These are phyloP conservation scores for Pedicia rivosa DNA, from an alignment of 2,888 invertebrate species.

Conservation along the genomic window DNA sequence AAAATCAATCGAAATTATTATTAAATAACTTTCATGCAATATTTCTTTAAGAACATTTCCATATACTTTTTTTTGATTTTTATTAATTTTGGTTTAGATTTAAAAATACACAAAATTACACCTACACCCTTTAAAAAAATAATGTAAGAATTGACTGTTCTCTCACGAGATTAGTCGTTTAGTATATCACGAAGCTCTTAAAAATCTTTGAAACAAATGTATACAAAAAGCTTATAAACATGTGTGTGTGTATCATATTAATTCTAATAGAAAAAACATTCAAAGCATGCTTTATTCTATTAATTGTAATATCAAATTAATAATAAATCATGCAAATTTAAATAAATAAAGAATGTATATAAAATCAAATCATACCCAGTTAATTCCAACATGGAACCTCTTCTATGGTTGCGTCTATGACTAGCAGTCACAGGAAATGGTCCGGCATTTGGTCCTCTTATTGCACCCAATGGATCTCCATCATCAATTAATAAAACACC, in stretches of 20 bases:
- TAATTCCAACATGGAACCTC: slow-evolving; percentile 70
- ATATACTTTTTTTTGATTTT: too few species aligned
- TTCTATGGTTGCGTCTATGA: slow-evolving; percentile 49
- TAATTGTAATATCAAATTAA: slow-evolving; percentile 5
- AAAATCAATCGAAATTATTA: too few species aligned
- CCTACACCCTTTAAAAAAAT: too few species aligned
- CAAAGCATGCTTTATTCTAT: slow-evolving; percentile 2
- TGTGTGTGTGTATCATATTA: slow-evolving; percentile 3
- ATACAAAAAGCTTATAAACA: too few species aligned
- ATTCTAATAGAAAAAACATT: background rate
- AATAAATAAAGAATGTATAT: slow-evolving; percentile 4
- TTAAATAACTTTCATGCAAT: too few species aligned
- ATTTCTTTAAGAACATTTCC: too few species aligned
- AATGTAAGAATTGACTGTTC: too few species aligned
- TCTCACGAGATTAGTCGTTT: too few species aligned
- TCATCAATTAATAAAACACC: slow-evolving; percentile 34
- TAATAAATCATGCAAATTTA: slow-evolving; percentile 9
- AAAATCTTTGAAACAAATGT: too few species aligned
- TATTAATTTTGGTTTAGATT: too few species aligned
- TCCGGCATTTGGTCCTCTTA: slow-evolving; percentile 30
- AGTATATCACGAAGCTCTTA: too few species aligned
- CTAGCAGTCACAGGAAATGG: slow-evolving; percentile 49
- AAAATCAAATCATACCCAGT: slow-evolving; percentile 42
- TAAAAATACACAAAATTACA: too few species aligned
- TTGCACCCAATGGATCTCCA: slow-evolving; percentile 20